Base-by-base conservation (phyloP, 2,113 vertebrate genomes). In the Chionomys nivalis region DNA sequence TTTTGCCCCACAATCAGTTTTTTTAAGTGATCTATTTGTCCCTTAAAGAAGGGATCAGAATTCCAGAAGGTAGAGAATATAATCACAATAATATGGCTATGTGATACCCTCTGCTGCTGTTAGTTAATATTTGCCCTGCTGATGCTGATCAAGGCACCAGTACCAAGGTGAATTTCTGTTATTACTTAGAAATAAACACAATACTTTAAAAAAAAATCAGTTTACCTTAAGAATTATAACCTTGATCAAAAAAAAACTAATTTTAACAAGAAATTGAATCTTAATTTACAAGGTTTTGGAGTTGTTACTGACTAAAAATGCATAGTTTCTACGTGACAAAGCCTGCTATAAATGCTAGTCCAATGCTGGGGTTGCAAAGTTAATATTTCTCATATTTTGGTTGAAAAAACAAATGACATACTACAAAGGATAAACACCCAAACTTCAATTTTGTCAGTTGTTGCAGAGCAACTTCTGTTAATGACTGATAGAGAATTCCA, bases 181-280 rank as follows among this genome's bases (percentile, higher is more conserved):
- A 93, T 73, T 83, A 55, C 49, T 81, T 28, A 94, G 7, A 94
- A 93, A 28, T 42, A 85, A 5, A 3, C 28, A 72, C 33, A 70
- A 49, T 36, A 36, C 61, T 3, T 70, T 24, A 39, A n/a, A 83
- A n/a, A n/a, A 73, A 83, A 39, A 7, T 10, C 63, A 87, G 28
- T 13, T 72, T 94, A 61, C 73, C 55, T 73, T 83, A 90, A 68
- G 55, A 70, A 61, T 61, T 63, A 87, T 16, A 81, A 94, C 52
- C 21, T 66, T 90, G 24, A 91, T 44, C n/a, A 78, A 82, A 91
- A 75, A 63, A 85, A 63, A 85, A 87, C 19, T 52, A 52, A 87
- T 47, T 92, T 95, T 72, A 90, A 42, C 72, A 91, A 95, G 55
- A 78, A 72, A 26, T 33, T 66, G 85, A 94, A 91, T 66, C 26